Percentiles rank a stretch among this genome's conserved stretches.
These are phyloP conservation scores for Myrmecophaga tridactyla DNA, from an alignment of 2,113 vertebrate species.

Conservation along the genomic window DNA sequence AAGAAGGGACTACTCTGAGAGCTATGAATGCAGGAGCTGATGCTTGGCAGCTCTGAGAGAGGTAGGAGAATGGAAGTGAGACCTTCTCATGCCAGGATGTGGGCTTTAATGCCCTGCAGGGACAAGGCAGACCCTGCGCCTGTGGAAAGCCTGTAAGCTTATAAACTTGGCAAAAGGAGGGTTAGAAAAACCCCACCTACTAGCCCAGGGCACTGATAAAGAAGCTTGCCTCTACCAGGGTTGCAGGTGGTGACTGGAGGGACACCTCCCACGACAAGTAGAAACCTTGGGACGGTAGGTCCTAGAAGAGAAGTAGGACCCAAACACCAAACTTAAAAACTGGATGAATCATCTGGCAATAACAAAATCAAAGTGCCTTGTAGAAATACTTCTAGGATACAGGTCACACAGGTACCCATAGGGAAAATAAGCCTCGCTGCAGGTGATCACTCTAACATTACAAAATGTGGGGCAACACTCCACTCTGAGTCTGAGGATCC, in stretches of 20 bases:
- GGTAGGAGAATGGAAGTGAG: neutral
- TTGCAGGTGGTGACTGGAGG: neutral
- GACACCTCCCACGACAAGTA: too few relatives aligned
- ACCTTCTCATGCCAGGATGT: neutral
- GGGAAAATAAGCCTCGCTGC: neutral
- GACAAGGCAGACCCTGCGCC: neutral
- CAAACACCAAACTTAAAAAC: neutral
- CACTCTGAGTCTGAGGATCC: neutral
- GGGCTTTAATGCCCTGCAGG: neutral
- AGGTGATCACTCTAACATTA: neutral
- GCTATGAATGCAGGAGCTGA: neutral
- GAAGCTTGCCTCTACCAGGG: neutral
- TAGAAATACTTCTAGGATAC: neutral
- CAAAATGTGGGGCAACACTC: neutral
- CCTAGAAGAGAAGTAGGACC: neutral
- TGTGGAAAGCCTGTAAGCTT: neutral
- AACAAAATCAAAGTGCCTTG: neutral
- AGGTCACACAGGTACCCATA: neutral
- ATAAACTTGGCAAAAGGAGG: neutral
- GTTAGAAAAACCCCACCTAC: neutral
- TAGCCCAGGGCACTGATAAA: neutral
- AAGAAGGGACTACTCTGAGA: neutral
- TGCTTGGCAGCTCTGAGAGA: fast-evolving
- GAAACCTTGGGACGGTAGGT: neutral
- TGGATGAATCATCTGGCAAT: neutral